Evolutionary conservation across 1,140 invertebrate genomes (phyloP).

Genomic region (Magallana gigas): DNA sequence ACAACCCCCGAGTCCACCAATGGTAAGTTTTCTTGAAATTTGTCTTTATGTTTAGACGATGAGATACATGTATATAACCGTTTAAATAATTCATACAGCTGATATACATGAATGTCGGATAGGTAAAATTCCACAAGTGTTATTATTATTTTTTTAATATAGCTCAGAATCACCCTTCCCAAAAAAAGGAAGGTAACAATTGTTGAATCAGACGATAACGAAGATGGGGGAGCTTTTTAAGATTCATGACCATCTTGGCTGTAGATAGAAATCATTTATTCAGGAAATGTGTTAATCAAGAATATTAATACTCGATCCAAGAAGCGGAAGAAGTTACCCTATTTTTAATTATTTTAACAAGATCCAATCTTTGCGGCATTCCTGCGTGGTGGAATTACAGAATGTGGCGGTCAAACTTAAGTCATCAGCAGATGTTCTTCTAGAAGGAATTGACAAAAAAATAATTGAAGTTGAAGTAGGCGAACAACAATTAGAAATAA

Average conservation of each 20-base stretch:
- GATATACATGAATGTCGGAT: neutral
- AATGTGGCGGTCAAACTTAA: neutral
- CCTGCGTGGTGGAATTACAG: neutral
- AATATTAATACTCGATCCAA: neutral
- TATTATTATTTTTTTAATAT: neutral
- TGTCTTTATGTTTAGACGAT: neutral
- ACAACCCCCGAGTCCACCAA: neutral
- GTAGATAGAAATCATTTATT: neutral
- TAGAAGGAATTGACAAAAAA: neutral
- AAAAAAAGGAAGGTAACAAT: neutral
- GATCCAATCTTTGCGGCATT: neutral
- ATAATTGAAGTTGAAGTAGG: neutral
- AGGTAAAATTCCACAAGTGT: slow-evolving; percentile 4
- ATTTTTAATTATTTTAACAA: slow-evolving; percentile 13
- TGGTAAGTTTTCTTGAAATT: slow-evolving; percentile 11
- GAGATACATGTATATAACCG: neutral
- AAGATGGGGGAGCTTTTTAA: neutral
- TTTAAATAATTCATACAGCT: slow-evolving; percentile 1
- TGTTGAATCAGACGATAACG: slow-evolving; percentile 3
- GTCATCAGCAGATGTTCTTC: neutral
- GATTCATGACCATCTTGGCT: neutral
- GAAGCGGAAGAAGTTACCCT: slow-evolving; percentile 3
- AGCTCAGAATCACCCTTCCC: neutral
- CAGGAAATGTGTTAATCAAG: neutral
- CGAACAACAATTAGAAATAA: slow-evolving; percentile 3